Base-by-base conservation (phyloP, 2,797 vertebrate genomes). In the Pteronotus mesoamericanus region DNA sequence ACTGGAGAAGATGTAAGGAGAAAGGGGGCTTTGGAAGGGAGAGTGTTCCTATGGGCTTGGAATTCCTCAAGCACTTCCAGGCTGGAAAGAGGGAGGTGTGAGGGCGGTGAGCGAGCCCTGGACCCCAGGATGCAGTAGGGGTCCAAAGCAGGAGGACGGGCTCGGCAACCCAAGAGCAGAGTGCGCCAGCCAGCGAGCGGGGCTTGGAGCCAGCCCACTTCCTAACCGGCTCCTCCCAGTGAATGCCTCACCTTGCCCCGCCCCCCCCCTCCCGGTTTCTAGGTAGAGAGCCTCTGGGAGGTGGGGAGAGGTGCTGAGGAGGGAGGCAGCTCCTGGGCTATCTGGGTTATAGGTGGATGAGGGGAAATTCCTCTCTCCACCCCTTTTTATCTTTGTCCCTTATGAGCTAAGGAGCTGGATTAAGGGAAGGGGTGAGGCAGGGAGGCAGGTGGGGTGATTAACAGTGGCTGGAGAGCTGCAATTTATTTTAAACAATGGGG, bases 151-250 rank as follows among this genome's bases (percentile, higher is more conserved):
- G 32, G 55, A 68, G 34, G 68, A 22, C 5, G 5, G 92, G 39
- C 86, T 34, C 68, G 11, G 37, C 68, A 96, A 78, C 92, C 92
- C 51, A 86, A 96, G 88, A 80, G 46, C 21, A 37, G 53, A 59
- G 83, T 66, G 71, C 7, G 11, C 34, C n/a, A n/a, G n/a, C n/a
- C n/a, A n/a, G n/a, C 0, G 6, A 32, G 44, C 59, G 6, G 34
- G 89, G 46, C 85, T 64, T 0, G 44, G 24, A 80, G 79, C 89
- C 88, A 2, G n/a, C 90, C 24, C 0, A 3, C 55, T 84, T 75
- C 69, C 75, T 44, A 26, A 57, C 66, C 26, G 10, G 6, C 69
- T 86, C 64, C 42, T 71, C 78, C 48, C 48, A 6, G 1, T 42
- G 95, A 87, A 72, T 51, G 92, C 61, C 61, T 79, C 42, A 39